phyloP scores from a whole-genome alignment of 2,888 invertebrate species.

The Hecatera dysodea region DNA sequence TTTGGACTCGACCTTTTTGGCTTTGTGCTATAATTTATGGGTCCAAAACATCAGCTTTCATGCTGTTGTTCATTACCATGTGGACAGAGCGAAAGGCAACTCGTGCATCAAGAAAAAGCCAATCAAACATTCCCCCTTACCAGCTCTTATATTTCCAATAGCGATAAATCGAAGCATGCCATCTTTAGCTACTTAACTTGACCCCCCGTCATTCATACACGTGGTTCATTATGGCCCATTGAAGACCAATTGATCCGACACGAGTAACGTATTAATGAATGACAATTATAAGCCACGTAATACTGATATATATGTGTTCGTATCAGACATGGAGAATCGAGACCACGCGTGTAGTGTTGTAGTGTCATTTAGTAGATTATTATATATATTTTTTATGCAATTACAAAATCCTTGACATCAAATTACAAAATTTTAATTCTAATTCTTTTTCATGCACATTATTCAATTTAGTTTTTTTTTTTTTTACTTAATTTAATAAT shows the following conservation, averaged over 20 bases:
- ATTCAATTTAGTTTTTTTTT: too few species aligned
- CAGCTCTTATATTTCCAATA: background rate
- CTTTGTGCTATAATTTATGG: too few species aligned
- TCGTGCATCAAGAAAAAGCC: too few species aligned
- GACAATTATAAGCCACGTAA: slow-evolving; percentile 33
- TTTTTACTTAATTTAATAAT: too few species aligned
- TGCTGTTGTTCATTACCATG: too few species aligned
- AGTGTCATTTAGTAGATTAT: background rate
- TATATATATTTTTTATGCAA: too few species aligned
- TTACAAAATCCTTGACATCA: too few species aligned
- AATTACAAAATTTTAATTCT: too few species aligned
- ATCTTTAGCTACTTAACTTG: background rate
- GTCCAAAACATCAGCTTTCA: too few species aligned
- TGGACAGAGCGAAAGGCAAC: too few species aligned
- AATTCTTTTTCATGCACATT: too few species aligned
- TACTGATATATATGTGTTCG: background rate
- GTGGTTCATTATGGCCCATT: slow-evolving; percentile 13
- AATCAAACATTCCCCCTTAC: background rate
- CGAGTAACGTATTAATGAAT: slow-evolving; percentile 31
- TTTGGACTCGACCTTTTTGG: too few species aligned
- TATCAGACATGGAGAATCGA: background rate
- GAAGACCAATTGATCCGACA: slow-evolving; percentile 32
- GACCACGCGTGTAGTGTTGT: slow-evolving; percentile 5
- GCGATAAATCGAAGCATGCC: background rate
- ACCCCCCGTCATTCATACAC: slow-evolving; percentile 21